Evolutionary conservation across 2,797 vertebrate species (phyloP).

Genomic region (Antrozous pallidus): DNA sequence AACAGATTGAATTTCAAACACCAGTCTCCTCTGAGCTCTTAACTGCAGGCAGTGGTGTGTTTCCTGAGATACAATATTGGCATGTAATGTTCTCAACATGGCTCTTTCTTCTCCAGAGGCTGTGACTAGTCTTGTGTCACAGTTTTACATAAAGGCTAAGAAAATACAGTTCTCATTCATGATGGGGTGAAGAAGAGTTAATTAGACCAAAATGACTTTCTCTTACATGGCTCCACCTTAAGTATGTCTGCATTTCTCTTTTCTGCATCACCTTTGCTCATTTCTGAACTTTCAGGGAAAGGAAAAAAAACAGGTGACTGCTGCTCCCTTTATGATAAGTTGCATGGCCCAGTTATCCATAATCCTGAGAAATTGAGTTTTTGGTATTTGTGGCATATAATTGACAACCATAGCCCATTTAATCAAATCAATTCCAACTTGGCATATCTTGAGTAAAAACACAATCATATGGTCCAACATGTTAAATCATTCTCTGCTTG

Average conservation of each 20-base stretch:
- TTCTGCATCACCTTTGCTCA: neutral
- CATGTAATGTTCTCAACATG: neutral
- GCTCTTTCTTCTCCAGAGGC: neutral
- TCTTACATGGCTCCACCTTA: neutral
- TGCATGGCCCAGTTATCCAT: neutral
- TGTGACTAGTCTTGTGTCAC: neutral
- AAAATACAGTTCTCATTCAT: neutral
- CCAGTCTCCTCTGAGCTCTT: neutral
- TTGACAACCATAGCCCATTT: neutral
- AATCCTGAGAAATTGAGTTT: neutral
- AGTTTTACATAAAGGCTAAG: neutral
- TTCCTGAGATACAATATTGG: neutral
- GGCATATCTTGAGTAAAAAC: neutral
- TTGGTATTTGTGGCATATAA: neutral
- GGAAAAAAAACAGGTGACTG: neutral
- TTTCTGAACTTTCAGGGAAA: slow-evolving; percentile 18
- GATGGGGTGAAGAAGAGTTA: slow-evolving; percentile 15
- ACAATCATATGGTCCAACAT: neutral
- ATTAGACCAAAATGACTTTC: neutral
- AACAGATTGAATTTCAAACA: slow-evolving; percentile 47
- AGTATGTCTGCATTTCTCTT: neutral
- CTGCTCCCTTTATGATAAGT: slow-evolving; percentile 6
- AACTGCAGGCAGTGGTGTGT: neutral
- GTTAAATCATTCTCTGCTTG: neutral
- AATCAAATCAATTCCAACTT: neutral